Evolutionary conservation across 2,797 vertebrate species (phyloP).

Genomic region (Anabacerthia variegaticeps): DNA sequence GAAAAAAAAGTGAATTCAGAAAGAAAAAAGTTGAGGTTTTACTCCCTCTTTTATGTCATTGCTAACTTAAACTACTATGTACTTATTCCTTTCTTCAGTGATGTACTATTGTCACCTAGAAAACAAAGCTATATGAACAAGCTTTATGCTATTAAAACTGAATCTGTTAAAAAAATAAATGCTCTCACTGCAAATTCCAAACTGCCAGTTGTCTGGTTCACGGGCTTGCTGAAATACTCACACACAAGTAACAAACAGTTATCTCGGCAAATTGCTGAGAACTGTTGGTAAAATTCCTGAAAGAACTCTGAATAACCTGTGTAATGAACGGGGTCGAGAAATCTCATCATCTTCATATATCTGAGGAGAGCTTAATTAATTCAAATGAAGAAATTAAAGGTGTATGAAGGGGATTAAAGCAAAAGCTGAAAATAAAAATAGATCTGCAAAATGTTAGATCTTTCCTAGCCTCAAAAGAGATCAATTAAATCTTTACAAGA

Average conservation of each 20-base stretch:
- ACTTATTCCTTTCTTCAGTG: background rate
- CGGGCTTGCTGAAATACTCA: background rate
- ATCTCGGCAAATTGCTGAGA: background rate
- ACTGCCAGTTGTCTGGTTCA: background rate
- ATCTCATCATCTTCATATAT: slow-evolving; percentile 32
- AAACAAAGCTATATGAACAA: slow-evolving; percentile 11
- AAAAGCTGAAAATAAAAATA: slow-evolving; percentile 65
- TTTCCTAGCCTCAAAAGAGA: slow-evolving; percentile 33
- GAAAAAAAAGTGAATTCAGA: background rate
- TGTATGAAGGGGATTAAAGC: background rate
- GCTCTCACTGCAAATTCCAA: background rate
- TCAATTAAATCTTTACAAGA: slow-evolving; percentile 41
- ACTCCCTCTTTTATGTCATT: background rate
- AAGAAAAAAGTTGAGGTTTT: background rate
- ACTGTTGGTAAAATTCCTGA: background rate
- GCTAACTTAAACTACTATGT: background rate
- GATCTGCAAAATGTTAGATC: slow-evolving; percentile 32
- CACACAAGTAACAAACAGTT: background rate
- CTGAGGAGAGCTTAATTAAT: slow-evolving; percentile 54
- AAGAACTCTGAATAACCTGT: slow-evolving; percentile 45
- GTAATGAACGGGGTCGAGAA: slow-evolving; percentile 19
- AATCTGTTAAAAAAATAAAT: background rate
- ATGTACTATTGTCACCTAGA: background rate
- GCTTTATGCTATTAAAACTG: background rate
- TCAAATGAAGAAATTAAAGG: slow-evolving; percentile 51